phyloP scores from a whole-genome alignment of 2,797 vertebrate species.

The Spea hammondii region DNA sequence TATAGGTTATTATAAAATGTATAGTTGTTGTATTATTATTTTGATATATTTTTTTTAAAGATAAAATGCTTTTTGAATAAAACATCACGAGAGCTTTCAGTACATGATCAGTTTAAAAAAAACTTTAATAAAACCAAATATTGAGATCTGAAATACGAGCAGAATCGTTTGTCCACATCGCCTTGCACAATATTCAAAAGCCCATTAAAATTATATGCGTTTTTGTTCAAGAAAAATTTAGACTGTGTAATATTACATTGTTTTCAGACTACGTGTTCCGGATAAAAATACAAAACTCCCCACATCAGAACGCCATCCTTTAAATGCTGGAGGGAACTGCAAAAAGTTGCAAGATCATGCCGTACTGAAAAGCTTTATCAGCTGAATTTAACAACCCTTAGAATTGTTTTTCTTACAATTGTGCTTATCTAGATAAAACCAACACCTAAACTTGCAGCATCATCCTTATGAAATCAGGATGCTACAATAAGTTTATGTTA shows the following conservation, averaged over 20 bases:
- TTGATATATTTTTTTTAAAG: slow-evolving; percentile 47
- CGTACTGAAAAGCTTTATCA: slow-evolving; percentile 12
- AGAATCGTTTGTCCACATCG: background rate
- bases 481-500: slow-evolving; percentile 71
- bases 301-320: slow-evolving; percentile 10
- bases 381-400: slow-evolving; percentile 11
- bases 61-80: slow-evolving; percentile 55
- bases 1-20: slow-evolving; percentile 10
- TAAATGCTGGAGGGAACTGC: slow-evolving; percentile 31
- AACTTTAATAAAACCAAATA: slow-evolving; percentile 25
- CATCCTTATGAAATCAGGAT: slow-evolving; percentile 69
- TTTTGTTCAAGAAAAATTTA: slow-evolving; percentile 4
- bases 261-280: slow-evolving; percentile 21
- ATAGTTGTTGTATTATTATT: background rate
- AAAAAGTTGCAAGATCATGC: slow-evolving; percentile 13
- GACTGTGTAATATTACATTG: slow-evolving; percentile 44
- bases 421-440: slow-evolving; percentile 88
- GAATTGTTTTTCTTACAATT: slow-evolving; percentile 65
- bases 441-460: slow-evolving; percentile 60
- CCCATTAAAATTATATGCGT: slow-evolving; percentile 28
- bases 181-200: slow-evolving; percentile 26
- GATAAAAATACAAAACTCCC: slow-evolving; percentile 31
- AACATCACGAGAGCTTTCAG: slow-evolving; percentile 26
- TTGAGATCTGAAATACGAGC: slow-evolving; percentile 12
- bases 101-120: slow-evolving; percentile 25